Evolutionary conservation across 2,888 invertebrate genomes (phyloP), one percentile per base, ranked within the genome.

Genomic region (Eubasilissa splendida): DNA sequence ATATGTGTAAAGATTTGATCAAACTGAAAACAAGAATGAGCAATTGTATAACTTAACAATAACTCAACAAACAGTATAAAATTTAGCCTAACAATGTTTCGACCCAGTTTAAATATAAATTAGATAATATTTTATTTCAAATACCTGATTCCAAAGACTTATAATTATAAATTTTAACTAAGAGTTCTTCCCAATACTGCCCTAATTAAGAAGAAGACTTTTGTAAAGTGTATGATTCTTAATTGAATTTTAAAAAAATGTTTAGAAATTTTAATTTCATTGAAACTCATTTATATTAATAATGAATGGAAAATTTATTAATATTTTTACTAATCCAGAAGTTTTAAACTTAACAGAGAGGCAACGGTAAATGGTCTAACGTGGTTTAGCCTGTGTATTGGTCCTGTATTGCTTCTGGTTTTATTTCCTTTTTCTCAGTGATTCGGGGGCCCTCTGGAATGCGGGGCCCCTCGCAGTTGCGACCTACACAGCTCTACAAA

Each of bases 71-170:
- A 42, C 42, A 42, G 7, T 5, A 42, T 42, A 42, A 42, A 5
- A 42, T 2, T 42, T 42, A 42, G 42, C 7, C 42, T 42, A 42
- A 42, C 42, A 42, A 42, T 42, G 42, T 42, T 42, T 42, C 42
- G 7, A 58, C 59, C 14, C 14, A 58, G 14, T 58, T n/a, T 58
- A n/a, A 14, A n/a, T 58, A 58, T 14, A 58, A 58, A n/a, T 58
- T 66, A 42, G 33, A 50, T 7, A 12, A 31, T 73, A 73, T 42
- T n/a, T 56, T 56, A 56, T 56, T 73, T 78, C 50, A 59, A 60
- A 71, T 70, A 78, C 77, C 77, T 78, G 77, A 78, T 71, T 77
- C 59, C 60, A 59, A 78, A 78, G 71, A 71, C 71, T 71, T 78
- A 71, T 60, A 53, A 60, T 78, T 71, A 71, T 70, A 68, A 70